Evolutionary conservation across 2,888 invertebrate genomes (phyloP), one percentile per base, ranked within the genome.

Genomic region (Chromoteleia sp.): DNA sequence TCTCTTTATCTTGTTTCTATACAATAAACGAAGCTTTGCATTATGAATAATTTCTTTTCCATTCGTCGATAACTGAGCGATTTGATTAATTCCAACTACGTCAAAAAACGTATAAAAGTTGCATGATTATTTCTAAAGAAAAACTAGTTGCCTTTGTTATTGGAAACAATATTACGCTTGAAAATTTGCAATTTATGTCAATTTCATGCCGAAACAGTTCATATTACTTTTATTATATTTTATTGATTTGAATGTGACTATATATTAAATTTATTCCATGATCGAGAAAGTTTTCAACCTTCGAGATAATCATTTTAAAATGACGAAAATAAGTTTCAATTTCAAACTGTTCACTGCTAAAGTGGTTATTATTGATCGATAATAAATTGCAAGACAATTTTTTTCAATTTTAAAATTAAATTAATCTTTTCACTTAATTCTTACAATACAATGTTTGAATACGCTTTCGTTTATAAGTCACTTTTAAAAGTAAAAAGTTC

Each of bases 231-330:
- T 45, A 33, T 63, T 63, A 30, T 19, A 19, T 33, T 45, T 43
- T 61, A 63, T 63, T 63, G 61, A 63, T 63, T 63, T 33, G 61
- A 63, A 63, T 48, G 48, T 48, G 33, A 63, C 48, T 63, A 48
- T 63, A 63, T 19, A 12, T 48, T 45, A 10, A 25, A 48, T 63
- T 63, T 45, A 63, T 19, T 63, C 33, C n/a, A 19, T 33, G 48
- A 63, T 63, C 48, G 33, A 63, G 33, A 33, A 48, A 45, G 4
- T 63, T 63, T 33, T n/a, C 1, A 48, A 33, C 48, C 48, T 45
- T 63, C 61, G 19, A 63, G 48, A 63, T 63, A 63, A 33, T 43
- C 29, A 61, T 48, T 48, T 63, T 45, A 19, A 15, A 56, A 12
- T 12, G 19, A 10, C 5, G 14, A 25, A 59, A 59, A 59, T 41